These are phyloP conservation scores for Phyllostomus discolor DNA, from an alignment of 2,113 vertebrate species.

Conservation along the genomic window DNA sequence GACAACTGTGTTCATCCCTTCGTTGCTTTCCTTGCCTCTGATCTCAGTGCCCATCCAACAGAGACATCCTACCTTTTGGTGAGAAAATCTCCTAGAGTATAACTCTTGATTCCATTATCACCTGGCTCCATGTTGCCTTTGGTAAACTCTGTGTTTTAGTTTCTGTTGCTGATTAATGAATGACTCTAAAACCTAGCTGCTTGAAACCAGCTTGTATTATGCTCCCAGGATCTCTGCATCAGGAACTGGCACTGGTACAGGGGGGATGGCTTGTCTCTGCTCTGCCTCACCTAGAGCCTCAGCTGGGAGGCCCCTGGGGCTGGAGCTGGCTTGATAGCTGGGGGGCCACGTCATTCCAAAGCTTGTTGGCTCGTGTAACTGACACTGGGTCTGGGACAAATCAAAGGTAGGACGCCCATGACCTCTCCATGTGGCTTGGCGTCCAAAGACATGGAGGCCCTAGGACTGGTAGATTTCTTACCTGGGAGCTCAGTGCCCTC, in stretches of 20 bases:
- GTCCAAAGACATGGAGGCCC: neutral
- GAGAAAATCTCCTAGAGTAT: neutral
- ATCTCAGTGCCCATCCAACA: neutral
- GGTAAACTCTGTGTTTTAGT: neutral
- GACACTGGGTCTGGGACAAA: neutral
- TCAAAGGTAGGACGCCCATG: fast-evolving
- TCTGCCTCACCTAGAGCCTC: neutral
- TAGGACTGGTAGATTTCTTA: neutral
- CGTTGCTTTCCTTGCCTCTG: neutral
- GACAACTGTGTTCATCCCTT: too few relatives aligned
- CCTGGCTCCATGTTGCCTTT: neutral
- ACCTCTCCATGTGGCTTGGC: neutral
- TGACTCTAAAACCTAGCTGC: neutral
- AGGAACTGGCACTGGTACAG: neutral
- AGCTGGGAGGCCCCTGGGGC: neutral
- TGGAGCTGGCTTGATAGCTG: too few relatives aligned
- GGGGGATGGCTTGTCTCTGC: neutral
- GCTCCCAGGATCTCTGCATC: neutral
- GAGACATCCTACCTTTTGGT: fast-evolving
- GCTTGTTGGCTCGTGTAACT: neutral
- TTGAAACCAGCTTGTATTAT: neutral
- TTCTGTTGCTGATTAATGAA: neutral
- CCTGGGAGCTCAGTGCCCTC: neutral
- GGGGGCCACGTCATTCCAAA: fast-evolving
- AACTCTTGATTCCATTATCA: neutral